Evolutionary conservation across 1,140 invertebrate genomes (phyloP).

Genomic region (Calephelis virginiensis): DNA sequence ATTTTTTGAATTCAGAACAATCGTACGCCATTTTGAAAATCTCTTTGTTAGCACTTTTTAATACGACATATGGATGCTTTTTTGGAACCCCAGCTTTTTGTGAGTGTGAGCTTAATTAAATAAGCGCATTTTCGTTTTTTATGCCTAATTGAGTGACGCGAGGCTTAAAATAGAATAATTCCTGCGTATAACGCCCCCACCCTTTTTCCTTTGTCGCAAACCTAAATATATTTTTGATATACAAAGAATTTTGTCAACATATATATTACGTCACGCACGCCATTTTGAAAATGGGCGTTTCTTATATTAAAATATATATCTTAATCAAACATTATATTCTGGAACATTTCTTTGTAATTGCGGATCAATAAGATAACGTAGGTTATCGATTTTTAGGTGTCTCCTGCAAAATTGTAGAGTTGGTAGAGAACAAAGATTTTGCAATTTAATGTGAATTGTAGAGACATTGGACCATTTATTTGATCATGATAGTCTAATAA

Average conservation of each 20-base stretch:
- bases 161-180: constrained; percentile 12
- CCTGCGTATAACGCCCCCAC: constrained; percentile 10
- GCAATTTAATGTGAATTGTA: not conserved
- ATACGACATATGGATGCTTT: constrained; percentile 34
- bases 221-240: constrained; percentile 13
- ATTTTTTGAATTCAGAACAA: constrained; percentile 44
- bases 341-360: constrained; percentile 5
- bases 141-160: constrained; percentile 11
- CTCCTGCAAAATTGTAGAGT: not conserved
- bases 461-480: no score
- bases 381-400: not conserved
- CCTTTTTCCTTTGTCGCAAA: constrained; percentile 11
- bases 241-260: constrained; percentile 12
- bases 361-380: not conserved
- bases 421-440: constrained; percentile 2
- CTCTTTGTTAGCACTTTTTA: constrained; percentile 38
- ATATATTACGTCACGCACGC: constrained; percentile 10
- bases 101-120: constrained; percentile 17
- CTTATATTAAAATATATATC: not conserved
- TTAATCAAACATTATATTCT: constrained; percentile 1
- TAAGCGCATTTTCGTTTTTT: constrained; percentile 9
- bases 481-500: no score
- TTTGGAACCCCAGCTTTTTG: constrained; percentile 11
- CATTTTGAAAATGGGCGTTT: constrained; percentile 16
- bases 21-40: constrained; percentile 41